Evolutionary conservation across 2,113 vertebrate genomes (phyloP), one percentile per base, ranked within the genome.

Genomic region (Lipophrys pholis): DNA sequence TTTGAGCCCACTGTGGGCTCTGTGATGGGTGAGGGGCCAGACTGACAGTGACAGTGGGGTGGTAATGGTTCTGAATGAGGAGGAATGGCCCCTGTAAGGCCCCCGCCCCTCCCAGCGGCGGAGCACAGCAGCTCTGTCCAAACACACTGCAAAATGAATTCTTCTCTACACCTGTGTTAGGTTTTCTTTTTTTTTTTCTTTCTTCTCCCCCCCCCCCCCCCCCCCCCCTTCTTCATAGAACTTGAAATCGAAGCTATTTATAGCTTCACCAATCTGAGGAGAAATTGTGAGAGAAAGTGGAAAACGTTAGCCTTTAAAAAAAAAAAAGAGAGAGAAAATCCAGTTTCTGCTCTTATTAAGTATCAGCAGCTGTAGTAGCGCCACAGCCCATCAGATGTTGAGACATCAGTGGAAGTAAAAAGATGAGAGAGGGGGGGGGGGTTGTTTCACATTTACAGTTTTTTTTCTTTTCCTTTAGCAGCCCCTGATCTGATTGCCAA

Each of bases 1-100:
- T 72, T 76, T 75, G 68, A 77, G 82, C 76, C 81, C 58, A 85
- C 84, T 81, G 78, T 59, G 82, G 82, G 80, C 69, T 67, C 60
- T 11, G 87, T 91, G 89, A 91, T 90, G 77, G 71, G 89, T 89
- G 87, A 83, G 57, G 69, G 83, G 86, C 85, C 89, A 81, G 87
- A 87, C 82, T 82, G 84, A 58, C 83, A 76, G 77, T 90, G 89
- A 91, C 89, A 90, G 83, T 73, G 77, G 90, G 77, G 80, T 81
- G 86, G 90, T 90, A 90, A 91, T 91, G 86, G 74, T 66, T 74
- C 86, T 41, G 71, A 87, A 89, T 88, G 81, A 90, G 89, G 87
- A 89, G 82, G 62, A 85, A 90, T 90, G 79, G 82, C 82, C 73
- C 85, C 82, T 88, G 80, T 76, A 76, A 78, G 79, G 75, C 71